These are phyloP conservation scores for Ambastaia sidthimunki DNA, from an alignment of 2,797 vertebrate genomes.

Conservation along the genomic window DNA sequence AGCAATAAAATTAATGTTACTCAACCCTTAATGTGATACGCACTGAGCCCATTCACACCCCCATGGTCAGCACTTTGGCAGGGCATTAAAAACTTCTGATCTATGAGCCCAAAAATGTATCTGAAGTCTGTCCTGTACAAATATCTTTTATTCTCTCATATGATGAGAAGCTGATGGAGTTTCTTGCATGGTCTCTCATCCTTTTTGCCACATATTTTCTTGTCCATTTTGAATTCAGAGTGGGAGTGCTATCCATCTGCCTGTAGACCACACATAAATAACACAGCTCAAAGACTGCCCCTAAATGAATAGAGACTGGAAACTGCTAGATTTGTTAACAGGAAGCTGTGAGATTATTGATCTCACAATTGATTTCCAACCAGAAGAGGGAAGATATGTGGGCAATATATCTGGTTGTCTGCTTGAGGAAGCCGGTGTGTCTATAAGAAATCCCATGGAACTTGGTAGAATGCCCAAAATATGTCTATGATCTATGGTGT, in stretches of 20 bases:
- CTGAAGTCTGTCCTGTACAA: slow-evolving; percentile 3
- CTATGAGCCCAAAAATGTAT: slow-evolving; percentile 11
- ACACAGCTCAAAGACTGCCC: slow-evolving; percentile 42
- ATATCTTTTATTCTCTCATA: slow-evolving; percentile 2
- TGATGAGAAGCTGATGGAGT: not conserved
- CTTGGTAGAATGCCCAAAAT: slow-evolving; percentile 40
- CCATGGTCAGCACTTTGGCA: slow-evolving; percentile 4
- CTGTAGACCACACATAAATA: slow-evolving; percentile 50
- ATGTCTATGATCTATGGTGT: slow-evolving; percentile 48
- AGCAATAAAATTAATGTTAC: slow-evolving; percentile 38
- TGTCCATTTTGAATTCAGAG: slow-evolving; percentile 20
- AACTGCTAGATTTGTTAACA: slow-evolving; percentile 64
- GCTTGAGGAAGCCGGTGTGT: slow-evolving; percentile 53
- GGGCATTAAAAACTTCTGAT: slow-evolving; percentile 8
- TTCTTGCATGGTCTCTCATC: not conserved
- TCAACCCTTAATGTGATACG: slow-evolving; percentile 26
- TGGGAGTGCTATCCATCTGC: slow-evolving; percentile 36
- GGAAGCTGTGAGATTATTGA: slow-evolving; percentile 68
- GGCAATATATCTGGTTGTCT: slow-evolving; percentile 66
- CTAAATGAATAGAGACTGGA: slow-evolving; percentile 59
- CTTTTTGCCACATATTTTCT: slow-evolving; percentile 5
- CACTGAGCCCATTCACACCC: slow-evolving; percentile 16
- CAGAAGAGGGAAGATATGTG: slow-evolving; percentile 58
- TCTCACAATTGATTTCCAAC: slow-evolving; percentile 70
- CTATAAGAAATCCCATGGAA: slow-evolving; percentile 32